Percentiles rank a stretch among this genome's conserved stretches.
Evolutionary conservation across 2,113 vertebrate genomes (phyloP).

Genomic region (Elachura formosa): DNA sequence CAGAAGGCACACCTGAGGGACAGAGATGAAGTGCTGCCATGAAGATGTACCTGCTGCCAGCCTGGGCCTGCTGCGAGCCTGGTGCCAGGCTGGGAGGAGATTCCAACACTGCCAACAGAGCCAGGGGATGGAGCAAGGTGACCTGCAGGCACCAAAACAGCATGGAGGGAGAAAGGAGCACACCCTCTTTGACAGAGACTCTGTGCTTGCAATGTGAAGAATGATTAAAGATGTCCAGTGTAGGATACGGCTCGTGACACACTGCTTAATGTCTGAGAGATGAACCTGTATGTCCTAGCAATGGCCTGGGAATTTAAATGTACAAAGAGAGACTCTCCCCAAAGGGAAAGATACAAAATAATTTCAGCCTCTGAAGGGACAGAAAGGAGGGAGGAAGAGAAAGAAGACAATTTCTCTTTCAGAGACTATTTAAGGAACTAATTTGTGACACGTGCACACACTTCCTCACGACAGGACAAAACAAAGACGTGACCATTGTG

Average conservation of each 20-base stretch:
- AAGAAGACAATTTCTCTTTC: not conserved
- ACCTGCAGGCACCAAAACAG: not conserved
- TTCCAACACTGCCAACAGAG: not conserved
- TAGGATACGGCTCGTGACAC: fast-evolving
- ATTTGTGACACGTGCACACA: not conserved
- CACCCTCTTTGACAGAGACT: too few species aligned
- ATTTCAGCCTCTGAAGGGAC: not conserved
- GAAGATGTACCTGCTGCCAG: not conserved
- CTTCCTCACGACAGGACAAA: not conserved
- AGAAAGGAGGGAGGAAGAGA: not conserved
- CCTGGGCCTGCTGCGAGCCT: not conserved
- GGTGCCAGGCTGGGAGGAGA: not conserved
- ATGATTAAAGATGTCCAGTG: not conserved
- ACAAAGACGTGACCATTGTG: not conserved
- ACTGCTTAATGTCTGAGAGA: fast-evolving
- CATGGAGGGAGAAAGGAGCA: not conserved
- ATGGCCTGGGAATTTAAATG: not conserved
- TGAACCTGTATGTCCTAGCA: not conserved
- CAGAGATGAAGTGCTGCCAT: not conserved
- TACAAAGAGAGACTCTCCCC: not conserved
- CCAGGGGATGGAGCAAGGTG: not conserved
- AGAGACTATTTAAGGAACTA: not conserved
- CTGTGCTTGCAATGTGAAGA: not conserved
- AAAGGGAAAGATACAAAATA: not conserved
- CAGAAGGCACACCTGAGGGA: not conserved